These are phyloP conservation scores for Ianthella basta DNA, from an alignment of 37 sponge, comb jelly and placozoan species.

Conservation along the genomic window DNA sequence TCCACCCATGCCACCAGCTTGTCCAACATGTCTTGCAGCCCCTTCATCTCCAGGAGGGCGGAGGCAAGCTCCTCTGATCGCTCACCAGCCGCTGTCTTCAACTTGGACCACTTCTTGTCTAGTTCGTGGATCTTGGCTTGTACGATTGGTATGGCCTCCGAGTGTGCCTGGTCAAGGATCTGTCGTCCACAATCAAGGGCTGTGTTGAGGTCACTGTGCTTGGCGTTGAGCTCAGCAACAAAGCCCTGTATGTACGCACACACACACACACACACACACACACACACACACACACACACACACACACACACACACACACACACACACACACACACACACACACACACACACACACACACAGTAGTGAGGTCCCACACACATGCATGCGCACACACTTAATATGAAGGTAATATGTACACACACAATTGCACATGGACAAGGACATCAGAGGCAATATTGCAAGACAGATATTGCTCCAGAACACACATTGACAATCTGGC, in stretches of 20 bases:
- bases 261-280: too few relatives aligned
- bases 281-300: not conserved
- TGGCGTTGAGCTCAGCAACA: constrained; percentile 50
- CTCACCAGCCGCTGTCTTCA: constrained; percentile 48
- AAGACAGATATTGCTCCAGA: too few relatives aligned
- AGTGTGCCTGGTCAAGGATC: constrained; percentile 74
- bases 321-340: not conserved
- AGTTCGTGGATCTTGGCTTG: constrained; percentile 68
- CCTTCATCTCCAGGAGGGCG: constrained; percentile 65
- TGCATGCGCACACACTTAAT: too few relatives aligned
- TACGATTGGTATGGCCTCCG: constrained; percentile 60
- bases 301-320: not conserved
- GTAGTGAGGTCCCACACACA: not conserved
- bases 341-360: not conserved
- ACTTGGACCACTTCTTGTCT: constrained; percentile 62
- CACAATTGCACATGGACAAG: too few relatives aligned
- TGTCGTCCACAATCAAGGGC: constrained; percentile 56
- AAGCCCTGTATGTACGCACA: constrained; percentile 48
- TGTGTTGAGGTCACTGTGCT: constrained; percentile 65
- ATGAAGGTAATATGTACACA: too few relatives aligned
- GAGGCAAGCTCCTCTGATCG: not conserved
- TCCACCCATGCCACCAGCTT: constrained; percentile 75
- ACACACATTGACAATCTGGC: too few relatives aligned
- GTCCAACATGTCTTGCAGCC: constrained; percentile 84
- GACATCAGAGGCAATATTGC: too few relatives aligned